Conservation (phyloP, 1,140 invertebrate genomes). For the Drosophila aff. region DNA sequence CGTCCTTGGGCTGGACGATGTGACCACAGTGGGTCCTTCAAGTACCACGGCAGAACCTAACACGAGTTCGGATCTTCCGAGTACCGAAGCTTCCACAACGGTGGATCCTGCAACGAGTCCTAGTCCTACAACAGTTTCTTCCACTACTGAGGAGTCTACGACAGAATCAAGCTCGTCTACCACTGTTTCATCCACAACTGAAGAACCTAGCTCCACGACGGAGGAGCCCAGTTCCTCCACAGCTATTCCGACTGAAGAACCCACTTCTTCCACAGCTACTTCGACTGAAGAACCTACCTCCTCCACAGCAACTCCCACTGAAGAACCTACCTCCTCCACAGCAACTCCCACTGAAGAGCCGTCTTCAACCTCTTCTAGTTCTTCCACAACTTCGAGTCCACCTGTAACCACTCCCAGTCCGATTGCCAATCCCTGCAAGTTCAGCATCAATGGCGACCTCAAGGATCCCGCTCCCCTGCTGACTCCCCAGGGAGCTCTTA, state of each 20-base stretch:
- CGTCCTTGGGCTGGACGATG: conserved; percentile 66
- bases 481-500: conserved; percentile 52
- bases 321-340: conserved; percentile 12
- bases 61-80: neutral
- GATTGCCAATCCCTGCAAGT: conserved; percentile 51
- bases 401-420: conserved; percentile 30
- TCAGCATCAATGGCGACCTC: conserved; percentile 62
- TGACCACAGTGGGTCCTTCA: conserved; percentile 27
- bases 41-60: conserved; percentile 1
- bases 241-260: neutral
- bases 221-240: neutral
- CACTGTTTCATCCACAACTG: conserved; percentile 15
- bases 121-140: neutral
- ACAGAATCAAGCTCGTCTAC: conserved; percentile 10
- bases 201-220: neutral
- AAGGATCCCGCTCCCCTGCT: conserved; percentile 73
- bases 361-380: neutral
- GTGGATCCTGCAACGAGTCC: conserved; percentile 2
- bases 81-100: neutral
- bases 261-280: neutral
- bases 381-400: conserved; percentile 19
- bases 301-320: conserved; percentile 10
- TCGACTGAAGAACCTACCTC: neutral
- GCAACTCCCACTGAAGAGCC: neutral
- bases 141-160: conserved; percentile 14